A percentile compares a stretch with the other conserved stretches of the same genome.
phyloP scores from a whole-genome alignment of 2,113 vertebrate species.

The Gnathonemus echidnorhynchus region DNA sequence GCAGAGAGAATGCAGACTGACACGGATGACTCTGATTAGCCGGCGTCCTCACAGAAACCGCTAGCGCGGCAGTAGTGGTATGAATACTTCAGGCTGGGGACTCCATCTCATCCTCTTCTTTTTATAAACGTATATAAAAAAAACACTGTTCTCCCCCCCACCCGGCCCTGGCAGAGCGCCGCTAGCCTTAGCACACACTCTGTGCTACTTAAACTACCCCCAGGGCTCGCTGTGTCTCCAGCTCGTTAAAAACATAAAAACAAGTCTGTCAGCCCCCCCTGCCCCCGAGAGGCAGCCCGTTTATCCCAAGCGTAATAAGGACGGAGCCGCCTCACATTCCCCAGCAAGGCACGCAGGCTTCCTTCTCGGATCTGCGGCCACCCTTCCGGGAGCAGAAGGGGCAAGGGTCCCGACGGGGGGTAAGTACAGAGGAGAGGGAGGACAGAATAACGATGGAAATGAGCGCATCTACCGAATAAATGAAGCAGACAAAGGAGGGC shows the following conservation, averaged over 20 bases:
- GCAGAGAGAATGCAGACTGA: not conserved
- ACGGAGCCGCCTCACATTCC: not conserved
- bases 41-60: not conserved
- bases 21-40: not conserved
- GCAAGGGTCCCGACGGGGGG: not conserved
- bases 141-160: not conserved
- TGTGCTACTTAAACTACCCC: not conserved
- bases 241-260: not conserved
- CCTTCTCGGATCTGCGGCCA: not conserved
- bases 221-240: not conserved
- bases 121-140: not conserved
- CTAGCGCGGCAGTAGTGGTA: not conserved
- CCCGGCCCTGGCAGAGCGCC: constrained; percentile 6
- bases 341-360: not conserved
- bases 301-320: constrained; percentile 23
- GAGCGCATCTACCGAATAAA: not conserved
- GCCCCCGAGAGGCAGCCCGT: not conserved
- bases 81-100: not conserved
- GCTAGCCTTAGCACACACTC: not conserved
- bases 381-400: not conserved
- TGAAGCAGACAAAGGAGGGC: not conserved
- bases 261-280: not conserved
- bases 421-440: not conserved
- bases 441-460: not conserved
- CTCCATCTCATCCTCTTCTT: not conserved